phyloP scores from a whole-genome alignment of 2,113 vertebrate species.

The Centropus bengalensis region DNA sequence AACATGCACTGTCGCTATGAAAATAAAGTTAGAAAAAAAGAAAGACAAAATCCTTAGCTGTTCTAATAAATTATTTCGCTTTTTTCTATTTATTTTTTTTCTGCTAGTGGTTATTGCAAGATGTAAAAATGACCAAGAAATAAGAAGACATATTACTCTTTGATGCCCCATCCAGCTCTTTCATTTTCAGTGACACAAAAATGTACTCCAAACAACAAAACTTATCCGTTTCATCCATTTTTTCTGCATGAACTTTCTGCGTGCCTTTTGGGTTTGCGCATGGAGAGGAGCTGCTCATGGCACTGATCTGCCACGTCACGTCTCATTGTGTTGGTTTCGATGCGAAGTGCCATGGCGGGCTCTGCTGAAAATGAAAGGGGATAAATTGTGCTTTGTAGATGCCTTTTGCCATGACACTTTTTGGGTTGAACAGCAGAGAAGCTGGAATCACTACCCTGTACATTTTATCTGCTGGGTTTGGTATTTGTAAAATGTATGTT shows the following conservation, averaged over 20 bases:
- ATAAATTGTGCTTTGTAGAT: background rate
- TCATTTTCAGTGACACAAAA: background rate
- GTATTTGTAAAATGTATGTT: background rate
- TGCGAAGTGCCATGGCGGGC: background rate
- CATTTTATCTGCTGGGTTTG: background rate
- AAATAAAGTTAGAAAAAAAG: background rate
- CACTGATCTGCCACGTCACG: constrained; percentile 26
- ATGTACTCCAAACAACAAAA: background rate
- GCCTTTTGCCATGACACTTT: background rate
- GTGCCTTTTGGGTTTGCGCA: background rate
- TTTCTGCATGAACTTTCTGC: background rate
- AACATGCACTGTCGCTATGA: background rate
- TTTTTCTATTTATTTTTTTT: background rate
- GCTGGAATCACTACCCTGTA: background rate
- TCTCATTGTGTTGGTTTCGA: constrained; percentile 59
- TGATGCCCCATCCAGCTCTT: background rate
- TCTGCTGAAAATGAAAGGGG: background rate
- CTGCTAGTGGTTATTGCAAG: background rate
- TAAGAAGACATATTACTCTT: background rate
- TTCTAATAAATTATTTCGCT: background rate
- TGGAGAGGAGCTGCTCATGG: constrained; percentile 18
- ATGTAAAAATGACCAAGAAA: background rate
- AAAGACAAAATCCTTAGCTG: background rate
- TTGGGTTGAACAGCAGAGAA: background rate
- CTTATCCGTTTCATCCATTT: constrained; percentile 23